Conservation (phyloP, 2,888 invertebrate species). For the Phortica magna region DNA sequence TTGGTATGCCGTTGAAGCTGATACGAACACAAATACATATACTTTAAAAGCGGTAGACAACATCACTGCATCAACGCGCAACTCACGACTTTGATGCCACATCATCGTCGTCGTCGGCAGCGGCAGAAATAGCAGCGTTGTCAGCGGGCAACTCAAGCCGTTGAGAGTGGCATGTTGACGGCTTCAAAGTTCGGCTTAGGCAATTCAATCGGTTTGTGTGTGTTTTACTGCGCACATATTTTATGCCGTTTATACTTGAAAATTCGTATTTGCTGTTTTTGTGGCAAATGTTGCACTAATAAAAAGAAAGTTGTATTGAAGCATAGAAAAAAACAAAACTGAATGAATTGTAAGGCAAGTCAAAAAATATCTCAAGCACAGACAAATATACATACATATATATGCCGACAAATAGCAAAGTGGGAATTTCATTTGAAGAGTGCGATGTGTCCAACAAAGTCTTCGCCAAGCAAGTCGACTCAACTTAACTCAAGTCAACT, state of each 20-base stretch:
- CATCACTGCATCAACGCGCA: conserved; percentile 33
- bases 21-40: conserved; percentile 38
- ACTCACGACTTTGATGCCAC: conserved; percentile 51
- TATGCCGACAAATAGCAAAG: conserved; percentile 3
- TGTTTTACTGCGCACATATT: conserved; percentile 71
- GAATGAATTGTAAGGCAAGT: no score
- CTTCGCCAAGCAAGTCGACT: not conserved
- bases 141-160: conserved; percentile 56
- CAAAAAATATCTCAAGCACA: not conserved
- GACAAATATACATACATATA: conserved; percentile 35
- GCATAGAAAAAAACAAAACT: not conserved
- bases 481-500: not conserved
- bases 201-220: conserved; percentile 62
- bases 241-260: conserved; percentile 71
- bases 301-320: not conserved
- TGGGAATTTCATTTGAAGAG: conserved; percentile 21
- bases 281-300: conserved; percentile 3
- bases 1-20: conserved; percentile 33
- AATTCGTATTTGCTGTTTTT: conserved; percentile 49
- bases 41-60: conserved; percentile 6
- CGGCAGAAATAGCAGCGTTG: conserved; percentile 1
- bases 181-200: conserved; percentile 65
- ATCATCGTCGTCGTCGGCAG: not conserved
- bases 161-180: conserved; percentile 63
- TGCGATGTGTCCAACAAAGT: not conserved